Conservation (phyloP, 2,888 invertebrate species). For the Pediacus dermestoides region DNA sequence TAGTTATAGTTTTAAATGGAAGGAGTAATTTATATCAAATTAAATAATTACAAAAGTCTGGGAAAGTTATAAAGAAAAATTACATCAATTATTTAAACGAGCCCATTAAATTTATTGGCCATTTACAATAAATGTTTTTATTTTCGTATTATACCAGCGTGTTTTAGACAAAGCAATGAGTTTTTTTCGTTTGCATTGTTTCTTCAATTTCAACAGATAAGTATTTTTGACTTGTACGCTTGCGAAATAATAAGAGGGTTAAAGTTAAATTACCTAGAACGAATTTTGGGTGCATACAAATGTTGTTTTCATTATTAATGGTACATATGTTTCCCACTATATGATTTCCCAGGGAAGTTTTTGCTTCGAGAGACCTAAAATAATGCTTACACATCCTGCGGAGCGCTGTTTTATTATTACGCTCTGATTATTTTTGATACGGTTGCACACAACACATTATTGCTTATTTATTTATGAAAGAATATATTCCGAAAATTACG, state of each 20-base stretch:
- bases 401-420: too few relatives aligned
- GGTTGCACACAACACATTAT: too few relatives aligned
- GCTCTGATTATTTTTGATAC: too few relatives aligned
- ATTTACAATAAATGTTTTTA: slow-evolving; percentile 1
- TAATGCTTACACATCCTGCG: too few relatives aligned
- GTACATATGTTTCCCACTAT: slow-evolving; percentile 4
- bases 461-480: too few relatives aligned
- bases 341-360: slow-evolving; percentile 7
- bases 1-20: too few relatives aligned
- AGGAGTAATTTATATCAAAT: too few relatives aligned
- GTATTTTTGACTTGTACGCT: slow-evolving; percentile 3
- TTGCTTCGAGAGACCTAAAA: too few relatives aligned
- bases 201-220: neutral
- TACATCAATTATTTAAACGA: neutral
- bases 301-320: slow-evolving; percentile 7
- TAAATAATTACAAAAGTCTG: neutral
- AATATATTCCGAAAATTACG: too few relatives aligned
- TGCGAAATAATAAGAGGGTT: neutral
- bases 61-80: neutral
- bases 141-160: neutral
- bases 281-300: slow-evolving; percentile 6
- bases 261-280: slow-evolving; percentile 6
- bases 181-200: neutral
- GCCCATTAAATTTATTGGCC: slow-evolving; percentile 4
- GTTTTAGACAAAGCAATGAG: neutral